Conservation (phyloP, 2,888 invertebrate species). For the Steinernema hermaphroditum region DNA sequence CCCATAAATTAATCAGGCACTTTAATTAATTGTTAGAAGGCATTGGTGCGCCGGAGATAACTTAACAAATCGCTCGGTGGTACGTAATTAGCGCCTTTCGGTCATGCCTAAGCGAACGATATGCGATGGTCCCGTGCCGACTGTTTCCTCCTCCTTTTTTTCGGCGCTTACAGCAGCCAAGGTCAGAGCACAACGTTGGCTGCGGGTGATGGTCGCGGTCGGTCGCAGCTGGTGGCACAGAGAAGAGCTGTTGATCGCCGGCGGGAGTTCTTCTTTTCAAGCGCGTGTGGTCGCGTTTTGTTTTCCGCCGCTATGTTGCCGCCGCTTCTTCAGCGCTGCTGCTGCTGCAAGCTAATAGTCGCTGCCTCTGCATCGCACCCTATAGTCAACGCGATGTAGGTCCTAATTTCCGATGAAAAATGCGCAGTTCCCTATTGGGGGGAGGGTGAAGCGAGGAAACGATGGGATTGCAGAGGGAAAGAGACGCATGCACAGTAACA, state of each 20-base stretch:
- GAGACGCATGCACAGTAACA: no score
- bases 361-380: no score
- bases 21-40: no score
- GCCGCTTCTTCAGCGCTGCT: no score
- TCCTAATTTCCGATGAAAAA: no score
- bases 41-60: no score
- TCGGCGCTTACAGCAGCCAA: neutral
- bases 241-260: neutral
- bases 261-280: neutral
- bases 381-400: no score
- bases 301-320: neutral
- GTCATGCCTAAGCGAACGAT: neutral
- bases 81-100: neutral
- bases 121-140: neutral
- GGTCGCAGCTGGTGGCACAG: constrained; percentile 19
- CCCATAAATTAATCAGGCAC: no score
- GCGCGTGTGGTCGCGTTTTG: constrained; percentile 11
- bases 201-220: neutral
- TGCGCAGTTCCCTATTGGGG: no score
- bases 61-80: neutral
- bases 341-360: no score
- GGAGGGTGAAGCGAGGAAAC: no score
- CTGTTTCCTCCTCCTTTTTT: constrained; percentile 15
- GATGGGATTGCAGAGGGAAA: no score
- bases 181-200: constrained; percentile 18